A percentile compares a stretch with the other conserved stretches of the same genome.
Evolutionary conservation across 2,888 invertebrate genomes (phyloP).

Genomic region (Ashinkailepas kermadecensis): DNA sequence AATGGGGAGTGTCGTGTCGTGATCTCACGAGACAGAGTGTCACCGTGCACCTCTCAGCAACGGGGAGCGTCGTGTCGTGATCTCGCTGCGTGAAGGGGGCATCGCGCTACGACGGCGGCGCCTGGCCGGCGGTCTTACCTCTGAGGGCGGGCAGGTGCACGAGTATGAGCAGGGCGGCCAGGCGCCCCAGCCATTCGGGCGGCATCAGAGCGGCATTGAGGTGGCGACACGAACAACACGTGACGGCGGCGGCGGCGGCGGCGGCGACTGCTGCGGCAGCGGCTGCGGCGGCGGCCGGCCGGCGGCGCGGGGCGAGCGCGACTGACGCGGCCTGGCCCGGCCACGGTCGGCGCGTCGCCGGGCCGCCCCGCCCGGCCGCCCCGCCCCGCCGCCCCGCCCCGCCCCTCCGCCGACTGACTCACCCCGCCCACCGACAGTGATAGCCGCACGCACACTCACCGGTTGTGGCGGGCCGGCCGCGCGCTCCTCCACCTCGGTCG

Average conservation of each 20-base stretch:
- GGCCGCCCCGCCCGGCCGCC: too few relatives aligned
- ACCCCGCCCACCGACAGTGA: too few relatives aligned
- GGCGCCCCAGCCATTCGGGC: neutral
- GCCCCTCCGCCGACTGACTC: neutral
- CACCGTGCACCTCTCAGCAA: too few relatives aligned
- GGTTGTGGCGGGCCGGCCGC: too few relatives aligned
- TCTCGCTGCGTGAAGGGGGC: too few relatives aligned
- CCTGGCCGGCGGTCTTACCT: neutral
- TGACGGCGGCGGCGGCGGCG: neutral
- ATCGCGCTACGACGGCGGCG: too few relatives aligned
- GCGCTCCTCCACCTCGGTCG: too few relatives aligned
- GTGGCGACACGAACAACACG: neutral
- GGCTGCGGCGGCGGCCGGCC: neutral
- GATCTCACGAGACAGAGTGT: too few relatives aligned
- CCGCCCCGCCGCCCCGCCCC: neutral
- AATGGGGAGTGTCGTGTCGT: too few relatives aligned
- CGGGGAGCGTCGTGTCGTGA: too few relatives aligned
- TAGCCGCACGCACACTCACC: too few relatives aligned
- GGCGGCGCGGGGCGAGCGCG: neutral
- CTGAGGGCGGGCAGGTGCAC: neutral
- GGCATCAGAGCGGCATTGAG: neutral
- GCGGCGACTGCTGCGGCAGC: neutral
- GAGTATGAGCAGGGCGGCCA: constrained; percentile 1
- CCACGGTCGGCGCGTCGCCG: neutral
- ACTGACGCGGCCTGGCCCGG: neutral